Evolutionary conservation across 2,113 vertebrate species (phyloP).

Genomic region (Arenaria interpres): DNA sequence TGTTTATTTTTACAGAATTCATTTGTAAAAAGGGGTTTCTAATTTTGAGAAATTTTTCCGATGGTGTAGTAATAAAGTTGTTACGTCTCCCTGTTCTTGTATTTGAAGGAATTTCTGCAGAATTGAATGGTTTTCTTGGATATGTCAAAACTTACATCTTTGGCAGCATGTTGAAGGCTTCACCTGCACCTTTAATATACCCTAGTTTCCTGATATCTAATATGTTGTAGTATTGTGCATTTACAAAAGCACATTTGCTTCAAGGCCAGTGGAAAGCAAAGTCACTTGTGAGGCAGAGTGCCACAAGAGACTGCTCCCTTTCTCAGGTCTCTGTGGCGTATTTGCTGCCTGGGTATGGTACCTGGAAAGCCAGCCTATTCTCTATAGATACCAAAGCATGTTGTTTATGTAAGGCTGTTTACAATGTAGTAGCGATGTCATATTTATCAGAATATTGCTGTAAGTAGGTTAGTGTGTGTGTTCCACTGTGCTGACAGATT

Average conservation of each 20-base stretch:
- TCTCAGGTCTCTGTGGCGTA: not conserved
- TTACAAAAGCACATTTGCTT: not conserved
- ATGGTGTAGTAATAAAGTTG: not conserved
- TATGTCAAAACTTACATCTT: not conserved
- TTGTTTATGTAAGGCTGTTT: constrained; percentile 32
- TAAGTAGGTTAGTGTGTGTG: not conserved
- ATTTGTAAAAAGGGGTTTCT: not conserved
- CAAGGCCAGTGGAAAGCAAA: too few relatives aligned
- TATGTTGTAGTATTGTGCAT: not conserved
- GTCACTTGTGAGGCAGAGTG: not conserved
- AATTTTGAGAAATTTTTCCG: not conserved
- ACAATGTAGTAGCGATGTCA: not conserved
- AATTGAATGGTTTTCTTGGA: not conserved
- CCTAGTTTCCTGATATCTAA: not conserved
- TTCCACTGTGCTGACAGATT: constrained; percentile 39
- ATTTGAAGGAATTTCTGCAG: not conserved
- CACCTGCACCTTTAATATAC: not conserved
- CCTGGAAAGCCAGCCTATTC: not conserved
- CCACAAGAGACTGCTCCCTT: not conserved
- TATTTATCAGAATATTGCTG: constrained; percentile 51
- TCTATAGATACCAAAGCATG: not conserved
- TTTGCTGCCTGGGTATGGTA: not conserved
- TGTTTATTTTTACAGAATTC: not conserved
- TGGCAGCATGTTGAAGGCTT: not conserved
- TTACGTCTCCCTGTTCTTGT: not conserved